A percentile compares a stretch with the other conserved stretches of the same genome.
phyloP scores from a whole-genome alignment of 2,113 vertebrate genomes.

The Oenanthe melanoleuca region DNA sequence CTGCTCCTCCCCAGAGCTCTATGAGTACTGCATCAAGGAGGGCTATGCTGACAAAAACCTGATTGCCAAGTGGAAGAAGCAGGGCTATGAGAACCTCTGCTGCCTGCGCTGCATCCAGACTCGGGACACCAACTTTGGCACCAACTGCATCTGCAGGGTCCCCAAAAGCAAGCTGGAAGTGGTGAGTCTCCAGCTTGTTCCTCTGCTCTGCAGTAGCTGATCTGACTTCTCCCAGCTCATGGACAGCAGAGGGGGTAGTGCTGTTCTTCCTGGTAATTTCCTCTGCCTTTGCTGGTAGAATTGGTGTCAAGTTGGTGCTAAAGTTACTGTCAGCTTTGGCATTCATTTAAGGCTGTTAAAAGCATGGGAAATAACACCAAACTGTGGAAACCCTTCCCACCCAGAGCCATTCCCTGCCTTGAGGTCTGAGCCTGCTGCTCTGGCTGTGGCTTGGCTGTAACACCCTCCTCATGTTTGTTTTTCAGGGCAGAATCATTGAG shows the following conservation, averaged over 20 bases:
- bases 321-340: neutral
- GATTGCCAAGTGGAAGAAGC: constrained; percentile 99
- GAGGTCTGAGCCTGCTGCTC: neutral
- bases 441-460: neutral
- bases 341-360: neutral
- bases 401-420: rapidly evolving
- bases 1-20: constrained; percentile 82
- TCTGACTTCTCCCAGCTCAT: neutral
- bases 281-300: neutral
- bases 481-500: constrained; percentile 95
- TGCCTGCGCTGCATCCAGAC: constrained; percentile 98
- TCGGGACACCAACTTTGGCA: constrained; percentile 97
- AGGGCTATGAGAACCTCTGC: constrained; percentile 96
- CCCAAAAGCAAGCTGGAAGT: constrained; percentile 99
- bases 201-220: neutral
- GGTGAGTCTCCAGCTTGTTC: constrained; percentile 69
- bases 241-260: neutral
- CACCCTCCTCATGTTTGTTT: neutral
- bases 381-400: neutral
- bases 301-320: neutral
- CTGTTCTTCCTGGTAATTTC: neutral
- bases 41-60: constrained; percentile 97
- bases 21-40: constrained; percentile 97
- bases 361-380: neutral
- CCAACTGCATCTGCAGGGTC: constrained; percentile 97